Evolutionary conservation across 2,113 vertebrate genomes (phyloP).

Genomic region (Rhinopomastus cyanomelas): DNA sequence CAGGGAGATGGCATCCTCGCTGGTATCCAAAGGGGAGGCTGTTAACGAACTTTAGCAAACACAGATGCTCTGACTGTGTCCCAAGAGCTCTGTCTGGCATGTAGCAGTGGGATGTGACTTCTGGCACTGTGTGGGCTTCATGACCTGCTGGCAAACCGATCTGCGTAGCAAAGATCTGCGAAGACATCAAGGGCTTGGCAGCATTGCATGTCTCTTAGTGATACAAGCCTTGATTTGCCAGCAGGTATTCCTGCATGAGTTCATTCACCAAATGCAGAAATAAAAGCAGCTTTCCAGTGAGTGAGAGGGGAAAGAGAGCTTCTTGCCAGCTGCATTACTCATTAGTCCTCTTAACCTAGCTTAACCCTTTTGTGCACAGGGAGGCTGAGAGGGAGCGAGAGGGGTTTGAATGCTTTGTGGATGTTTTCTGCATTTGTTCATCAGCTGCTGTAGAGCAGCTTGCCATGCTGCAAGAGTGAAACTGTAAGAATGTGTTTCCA

Average conservation of each 20-base stretch:
- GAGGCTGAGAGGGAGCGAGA: background rate
- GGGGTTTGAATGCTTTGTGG: background rate
- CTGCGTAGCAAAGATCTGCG: constrained; percentile 39
- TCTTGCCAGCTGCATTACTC: constrained; percentile 15
- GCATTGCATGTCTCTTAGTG: constrained; percentile 47
- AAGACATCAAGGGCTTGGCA: constrained; percentile 70
- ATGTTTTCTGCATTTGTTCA: constrained; percentile 55
- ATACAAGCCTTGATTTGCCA: constrained; percentile 68
- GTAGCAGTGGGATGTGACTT: constrained; percentile 10
- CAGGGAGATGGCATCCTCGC: background rate
- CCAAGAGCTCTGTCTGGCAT: background rate
- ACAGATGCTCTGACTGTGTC: background rate
- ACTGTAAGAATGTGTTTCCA: constrained; percentile 34
- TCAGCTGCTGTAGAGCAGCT: constrained; percentile 34
- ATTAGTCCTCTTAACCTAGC: background rate
- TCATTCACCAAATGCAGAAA: constrained; percentile 45
- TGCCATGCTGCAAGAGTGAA: background rate
- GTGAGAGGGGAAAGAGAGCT: background rate
- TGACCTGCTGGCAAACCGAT: constrained; percentile 17
- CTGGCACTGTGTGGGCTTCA: constrained; percentile 31
- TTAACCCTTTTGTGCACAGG: constrained; percentile 37
- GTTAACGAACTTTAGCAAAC: background rate
- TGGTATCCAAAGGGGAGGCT: background rate
- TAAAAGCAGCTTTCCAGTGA: constrained; percentile 51
- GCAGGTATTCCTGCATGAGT: constrained; percentile 33